These are phyloP conservation scores for Macrotrachela quadricornifera DNA, from an alignment of 1,140 invertebrate species.

Conservation along the genomic window DNA sequence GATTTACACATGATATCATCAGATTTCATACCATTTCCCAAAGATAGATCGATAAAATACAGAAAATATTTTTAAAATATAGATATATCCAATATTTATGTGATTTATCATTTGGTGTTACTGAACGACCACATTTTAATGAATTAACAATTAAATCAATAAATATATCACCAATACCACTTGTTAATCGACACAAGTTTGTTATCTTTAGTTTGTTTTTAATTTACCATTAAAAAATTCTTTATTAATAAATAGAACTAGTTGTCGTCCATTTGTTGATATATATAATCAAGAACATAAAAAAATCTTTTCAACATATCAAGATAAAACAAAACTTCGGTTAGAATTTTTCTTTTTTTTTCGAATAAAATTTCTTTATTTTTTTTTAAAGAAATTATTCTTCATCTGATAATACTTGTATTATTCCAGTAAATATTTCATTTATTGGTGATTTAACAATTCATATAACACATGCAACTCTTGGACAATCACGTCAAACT, in stretches of 20 bases:
- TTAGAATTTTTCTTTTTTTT: background rate
- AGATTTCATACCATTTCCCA: no score
- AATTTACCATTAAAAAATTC: background rate
- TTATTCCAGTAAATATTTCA: background rate
- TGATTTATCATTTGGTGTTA: no score
- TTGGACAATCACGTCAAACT: no score
- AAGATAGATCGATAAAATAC: no score
- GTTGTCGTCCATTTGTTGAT: conserved; percentile 74
- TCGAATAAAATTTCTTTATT: background rate
- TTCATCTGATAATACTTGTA: background rate
- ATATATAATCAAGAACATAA: conserved; percentile 33
- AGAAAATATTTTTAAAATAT: no score
- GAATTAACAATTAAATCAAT: conserved; percentile 52
- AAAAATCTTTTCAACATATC: conserved; percentile 4
- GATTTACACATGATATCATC: no score
- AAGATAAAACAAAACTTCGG: conserved; percentile 1
- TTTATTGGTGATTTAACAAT: no score
- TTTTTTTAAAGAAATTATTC: conserved; percentile 3
- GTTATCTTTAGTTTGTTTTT: conserved; percentile 7
- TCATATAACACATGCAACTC: no score
- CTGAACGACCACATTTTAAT: conserved; percentile 42
- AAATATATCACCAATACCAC: conserved; percentile 57
- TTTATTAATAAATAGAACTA: conserved; percentile 42
- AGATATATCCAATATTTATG: no score
- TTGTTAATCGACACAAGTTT: conserved; percentile 66